Conservation (phyloP, 2,797 vertebrate genomes). For the Gouania willdenowi region DNA sequence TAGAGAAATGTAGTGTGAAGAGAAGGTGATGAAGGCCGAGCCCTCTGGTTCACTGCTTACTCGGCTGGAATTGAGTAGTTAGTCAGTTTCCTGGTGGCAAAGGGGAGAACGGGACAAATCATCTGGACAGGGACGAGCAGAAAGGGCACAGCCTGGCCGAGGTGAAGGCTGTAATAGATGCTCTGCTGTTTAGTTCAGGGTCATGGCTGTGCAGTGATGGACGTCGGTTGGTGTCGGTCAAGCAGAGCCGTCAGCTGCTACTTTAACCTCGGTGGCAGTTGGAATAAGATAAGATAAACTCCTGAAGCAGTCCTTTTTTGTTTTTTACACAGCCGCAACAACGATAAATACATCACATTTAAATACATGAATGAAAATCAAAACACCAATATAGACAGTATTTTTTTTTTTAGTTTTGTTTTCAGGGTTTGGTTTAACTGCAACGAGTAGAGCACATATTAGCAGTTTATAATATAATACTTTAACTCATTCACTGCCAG, state of each 20-base stretch:
- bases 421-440: no score
- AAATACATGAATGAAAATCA: no score
- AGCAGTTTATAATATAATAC: no score
- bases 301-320: no score
- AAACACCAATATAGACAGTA: no score
- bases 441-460: no score
- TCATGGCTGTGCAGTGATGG: constrained; percentile 41
- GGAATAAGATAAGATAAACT: no score
- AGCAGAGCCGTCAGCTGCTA: constrained; percentile 39
- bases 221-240: constrained; percentile 41
- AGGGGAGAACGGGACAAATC: constrained; percentile 56
- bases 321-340: no score
- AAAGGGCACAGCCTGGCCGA: constrained; percentile 58
- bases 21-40: constrained; percentile 47
- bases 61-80: constrained; percentile 54
- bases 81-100: constrained; percentile 41
- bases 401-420: no score
- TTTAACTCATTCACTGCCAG: no score
- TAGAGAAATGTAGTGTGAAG: constrained; percentile 9
- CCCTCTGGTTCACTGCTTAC: constrained; percentile 47
- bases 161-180: constrained; percentile 60
- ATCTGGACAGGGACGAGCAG: constrained; percentile 38
- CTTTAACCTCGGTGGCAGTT: constrained; percentile 39
- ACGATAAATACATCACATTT: no score
- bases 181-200: constrained; percentile 60